These are phyloP conservation scores for Xanthia icteritia DNA, from an alignment of 2,888 invertebrate genomes.

Conservation along the genomic window DNA sequence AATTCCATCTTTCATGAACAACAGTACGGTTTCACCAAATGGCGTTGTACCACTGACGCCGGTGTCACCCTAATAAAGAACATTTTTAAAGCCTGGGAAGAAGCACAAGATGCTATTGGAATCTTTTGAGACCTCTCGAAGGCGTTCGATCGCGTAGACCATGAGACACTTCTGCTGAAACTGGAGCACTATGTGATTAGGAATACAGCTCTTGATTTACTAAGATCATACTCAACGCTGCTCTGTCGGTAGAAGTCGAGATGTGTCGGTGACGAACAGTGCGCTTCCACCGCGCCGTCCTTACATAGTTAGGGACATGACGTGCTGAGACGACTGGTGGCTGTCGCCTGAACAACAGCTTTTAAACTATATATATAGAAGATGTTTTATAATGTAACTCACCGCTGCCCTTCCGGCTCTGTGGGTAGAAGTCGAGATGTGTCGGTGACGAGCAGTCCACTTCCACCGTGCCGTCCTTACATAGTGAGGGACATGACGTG, in stretches of 20 bases:
- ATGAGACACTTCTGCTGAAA: too few relatives aligned
- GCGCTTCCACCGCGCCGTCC: constrained; percentile 88
- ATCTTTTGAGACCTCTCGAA: too few relatives aligned
- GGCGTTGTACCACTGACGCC: too few relatives aligned
- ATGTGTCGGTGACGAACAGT: constrained; percentile 87
- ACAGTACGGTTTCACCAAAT: too few relatives aligned
- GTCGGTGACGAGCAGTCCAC: constrained; percentile 87
- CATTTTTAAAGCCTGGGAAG: too few relatives aligned
- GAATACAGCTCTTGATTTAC: too few relatives aligned
- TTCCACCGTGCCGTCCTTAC: constrained; percentile 90
- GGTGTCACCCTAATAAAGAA: too few relatives aligned
- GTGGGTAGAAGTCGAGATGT: constrained; percentile 88
- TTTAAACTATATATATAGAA: neutral
- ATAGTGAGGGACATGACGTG: constrained; percentile 93
- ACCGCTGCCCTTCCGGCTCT: constrained; percentile 91
- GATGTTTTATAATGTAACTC: neutral
- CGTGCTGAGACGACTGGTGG: constrained; percentile 91
- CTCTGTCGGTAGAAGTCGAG: constrained; percentile 87
- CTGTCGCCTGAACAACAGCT: constrained; percentile 77
- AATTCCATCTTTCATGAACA: too few relatives aligned
- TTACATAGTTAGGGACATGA: constrained; percentile 94
- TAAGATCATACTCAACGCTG: too few relatives aligned
- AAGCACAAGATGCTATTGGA: too few relatives aligned
- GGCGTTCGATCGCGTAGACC: too few relatives aligned
- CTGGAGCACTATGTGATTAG: too few relatives aligned